These are phyloP conservation scores for Malurus cyaneus DNA, from an alignment of 2,113 vertebrate species.

Conservation along the genomic window DNA sequence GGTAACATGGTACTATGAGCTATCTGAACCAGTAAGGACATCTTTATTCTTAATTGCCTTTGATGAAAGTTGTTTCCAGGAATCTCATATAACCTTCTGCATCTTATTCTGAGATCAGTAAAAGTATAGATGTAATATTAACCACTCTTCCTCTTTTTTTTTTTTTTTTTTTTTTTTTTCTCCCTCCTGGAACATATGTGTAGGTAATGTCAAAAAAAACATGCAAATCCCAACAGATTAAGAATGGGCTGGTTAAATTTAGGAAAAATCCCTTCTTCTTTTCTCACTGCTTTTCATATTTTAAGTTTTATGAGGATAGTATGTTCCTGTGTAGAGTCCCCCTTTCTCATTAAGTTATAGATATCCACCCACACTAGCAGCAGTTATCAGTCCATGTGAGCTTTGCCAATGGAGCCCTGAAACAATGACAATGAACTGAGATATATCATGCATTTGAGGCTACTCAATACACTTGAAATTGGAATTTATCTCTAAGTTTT, in stretches of 20 bases:
- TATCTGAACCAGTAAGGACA: not conserved
- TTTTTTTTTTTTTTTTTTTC: not conserved
- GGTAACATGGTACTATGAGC: not conserved
- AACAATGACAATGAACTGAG: not conserved
- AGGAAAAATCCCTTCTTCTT: not conserved
- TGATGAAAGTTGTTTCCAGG: not conserved
- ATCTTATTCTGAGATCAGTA: not conserved
- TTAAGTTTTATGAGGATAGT: not conserved
- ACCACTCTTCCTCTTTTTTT: rapidly evolving
- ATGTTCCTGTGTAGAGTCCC: not conserved
- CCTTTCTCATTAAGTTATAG: not conserved
- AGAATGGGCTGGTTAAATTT: not conserved
- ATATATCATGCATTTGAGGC: not conserved
- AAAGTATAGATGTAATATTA: not conserved
- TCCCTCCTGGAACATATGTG: not conserved
- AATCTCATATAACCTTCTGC: not conserved
- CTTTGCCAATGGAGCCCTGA: not conserved
- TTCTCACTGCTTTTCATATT: not conserved
- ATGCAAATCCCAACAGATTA: not conserved
- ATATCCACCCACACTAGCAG: not conserved
- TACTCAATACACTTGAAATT: not conserved
- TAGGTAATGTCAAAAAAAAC: too few relatives aligned
- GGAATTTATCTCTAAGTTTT: not conserved
- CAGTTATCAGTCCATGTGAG: not conserved
- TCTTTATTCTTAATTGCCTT: not conserved